phyloP scores from a whole-genome alignment of 2,888 invertebrate species.

The Eremobia ochroleuca region DNA sequence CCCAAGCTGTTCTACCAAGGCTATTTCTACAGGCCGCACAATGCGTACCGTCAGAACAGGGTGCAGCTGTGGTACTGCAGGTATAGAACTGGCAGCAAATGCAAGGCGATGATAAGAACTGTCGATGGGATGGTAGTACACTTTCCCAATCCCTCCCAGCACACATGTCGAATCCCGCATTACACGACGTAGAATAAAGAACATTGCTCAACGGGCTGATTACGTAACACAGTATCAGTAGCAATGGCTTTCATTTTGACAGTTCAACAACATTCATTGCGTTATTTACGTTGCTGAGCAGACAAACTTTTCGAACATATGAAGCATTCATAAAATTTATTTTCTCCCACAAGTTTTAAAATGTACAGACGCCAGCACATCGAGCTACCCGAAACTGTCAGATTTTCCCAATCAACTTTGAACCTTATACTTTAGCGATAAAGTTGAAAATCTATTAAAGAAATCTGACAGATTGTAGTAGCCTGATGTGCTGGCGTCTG shows the following conservation, averaged over 20 bases:
- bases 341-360: too few species aligned
- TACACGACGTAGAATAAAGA: not conserved
- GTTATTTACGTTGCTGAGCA: not conserved
- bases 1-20: conserved; percentile 77
- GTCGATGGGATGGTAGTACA: conserved; percentile 53
- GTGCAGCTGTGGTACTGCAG: conserved; percentile 80
- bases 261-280: not conserved
- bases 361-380: too few species aligned
- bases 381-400: too few species aligned
- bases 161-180: conserved; percentile 47
- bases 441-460: too few species aligned
- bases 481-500: too few species aligned
- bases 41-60: conserved; percentile 74
- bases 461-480: too few species aligned
- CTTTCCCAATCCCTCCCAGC: conserved; percentile 14
- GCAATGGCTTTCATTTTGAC: not conserved
- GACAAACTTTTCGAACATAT: not conserved
- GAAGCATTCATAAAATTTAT: too few species aligned
- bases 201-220: not conserved
- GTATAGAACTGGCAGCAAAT: conserved; percentile 64
- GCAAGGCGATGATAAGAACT: conserved; percentile 60
- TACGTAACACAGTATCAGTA: not conserved
- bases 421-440: too few species aligned
- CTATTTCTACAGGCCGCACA: conserved; percentile 77
- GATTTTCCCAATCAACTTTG: too few species aligned